Base-by-base conservation (phyloP, 30 jellyfish, hydroid and myxozoan species). In the Hydractinia symbiolongicarpus region DNA sequence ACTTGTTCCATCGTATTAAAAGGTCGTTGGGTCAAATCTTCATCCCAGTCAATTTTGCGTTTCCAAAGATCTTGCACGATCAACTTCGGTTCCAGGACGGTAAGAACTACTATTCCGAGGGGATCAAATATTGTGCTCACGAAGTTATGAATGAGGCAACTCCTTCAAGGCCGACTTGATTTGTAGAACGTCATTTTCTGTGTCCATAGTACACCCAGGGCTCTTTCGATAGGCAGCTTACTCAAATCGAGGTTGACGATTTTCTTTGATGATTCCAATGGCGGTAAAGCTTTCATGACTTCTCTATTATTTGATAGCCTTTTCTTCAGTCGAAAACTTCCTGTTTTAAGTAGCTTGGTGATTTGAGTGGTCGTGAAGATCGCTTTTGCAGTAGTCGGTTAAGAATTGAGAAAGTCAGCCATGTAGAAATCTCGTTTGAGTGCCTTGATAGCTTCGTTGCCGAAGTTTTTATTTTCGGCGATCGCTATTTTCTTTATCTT, bases 61-160 rank as follows among this genome's bases (percentile, higher is more conserved):
- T 69, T 14, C 83, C 83, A 73, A 7, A 74, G 83, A 14, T 74
- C 83, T 74, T 74, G 83, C 20, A 74, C 17, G 20, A 54, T 15
- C 20, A 74, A 44, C 62, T 77, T 77, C 5, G 85, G 79, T 77
- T 55, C 19, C 8, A 77, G 11, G 60, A 77, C 44, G 82, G n/a
- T 16, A 15, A 55, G 81, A 54, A 51, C 19, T 30, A 77, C 51
- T 16, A 54, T 54, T 7, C 85, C 85, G 20, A 77, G 57, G 8
- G 78, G 85, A 20, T 74, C 83, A 40, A 74, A 74, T 11, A 7
- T 52, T 49, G 83, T 30, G 50, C 83, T 74, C n/a, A 74, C 83
- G 7, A 54, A 8, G 14, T 4, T 40, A 8, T 1, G 82, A 3
- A 73, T 17, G 1, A 8, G 19, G 71, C 15, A 17, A 20, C 13